A percentile compares a stretch with the other conserved stretches of the same genome.
Conservation (phyloP, 1,140 invertebrate species). For the Pomacea maculata region DNA sequence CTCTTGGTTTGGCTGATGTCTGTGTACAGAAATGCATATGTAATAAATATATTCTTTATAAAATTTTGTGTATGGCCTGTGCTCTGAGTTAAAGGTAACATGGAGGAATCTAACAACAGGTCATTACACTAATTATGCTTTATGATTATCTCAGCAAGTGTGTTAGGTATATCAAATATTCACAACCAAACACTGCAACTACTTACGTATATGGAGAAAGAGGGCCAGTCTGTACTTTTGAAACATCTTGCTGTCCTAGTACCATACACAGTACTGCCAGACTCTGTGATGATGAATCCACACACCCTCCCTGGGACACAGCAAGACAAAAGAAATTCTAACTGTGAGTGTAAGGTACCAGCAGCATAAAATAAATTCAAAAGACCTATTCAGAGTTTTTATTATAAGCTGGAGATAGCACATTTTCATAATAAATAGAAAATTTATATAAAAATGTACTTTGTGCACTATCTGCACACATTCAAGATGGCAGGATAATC, state of each 20-base stretch:
- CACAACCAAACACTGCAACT: not conserved
- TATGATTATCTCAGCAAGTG: not conserved
- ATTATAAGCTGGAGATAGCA: too few relatives aligned
- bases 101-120: not conserved
- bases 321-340: not conserved
- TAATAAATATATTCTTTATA: not conserved
- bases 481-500: too few relatives aligned
- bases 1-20: not conserved
- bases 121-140: not conserved
- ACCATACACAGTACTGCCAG: slow-evolving; percentile 90
- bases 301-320: slow-evolving; percentile 79
- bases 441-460: too few relatives aligned
- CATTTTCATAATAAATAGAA: too few relatives aligned
- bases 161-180: not conserved
- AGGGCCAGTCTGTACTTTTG: slow-evolving; percentile 83
- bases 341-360: too few relatives aligned
- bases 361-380: too few relatives aligned
- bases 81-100: not conserved
- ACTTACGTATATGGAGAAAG: slow-evolving; percentile 77
- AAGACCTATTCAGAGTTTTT: too few relatives aligned
- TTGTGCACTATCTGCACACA: too few relatives aligned
- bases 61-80: not conserved
- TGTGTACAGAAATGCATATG: not conserved
- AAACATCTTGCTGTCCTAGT: slow-evolving; percentile 92
- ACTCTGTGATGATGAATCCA: slow-evolving; percentile 89